These are phyloP conservation scores for Heliopora coerulea DNA, from an alignment of 92 coral and sea anemone genomes.

Conservation along the genomic window DNA sequence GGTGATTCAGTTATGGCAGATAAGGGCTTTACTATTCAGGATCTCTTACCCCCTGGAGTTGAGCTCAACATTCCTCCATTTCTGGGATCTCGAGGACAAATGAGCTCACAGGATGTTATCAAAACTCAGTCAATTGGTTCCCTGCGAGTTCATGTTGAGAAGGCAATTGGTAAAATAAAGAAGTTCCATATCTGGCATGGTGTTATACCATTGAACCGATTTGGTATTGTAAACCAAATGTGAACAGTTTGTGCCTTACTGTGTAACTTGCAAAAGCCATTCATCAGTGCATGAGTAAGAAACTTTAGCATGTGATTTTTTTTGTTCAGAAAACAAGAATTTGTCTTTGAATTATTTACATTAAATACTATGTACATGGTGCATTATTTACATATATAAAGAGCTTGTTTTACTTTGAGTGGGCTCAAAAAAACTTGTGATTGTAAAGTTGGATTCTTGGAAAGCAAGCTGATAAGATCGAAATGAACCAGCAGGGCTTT, in stretches of 20 bases:
- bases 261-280: slow-evolving; percentile 21
- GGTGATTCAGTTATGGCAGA: slow-evolving; percentile 70
- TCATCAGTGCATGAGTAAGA: background rate
- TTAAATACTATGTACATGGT: no score
- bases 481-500: background rate
- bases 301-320: no score
- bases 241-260: slow-evolving; percentile 31
- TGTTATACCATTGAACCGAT: slow-evolving; percentile 7
- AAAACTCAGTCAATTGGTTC: slow-evolving; percentile 59
- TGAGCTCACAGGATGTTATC: slow-evolving; percentile 61
- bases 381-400: no score
- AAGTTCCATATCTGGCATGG: slow-evolving; percentile 24
- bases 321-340: no score
- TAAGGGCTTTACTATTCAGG: slow-evolving; percentile 60
- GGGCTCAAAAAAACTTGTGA: no score
- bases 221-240: slow-evolving; percentile 37
- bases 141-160: slow-evolving; percentile 18
- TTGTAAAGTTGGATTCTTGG: no score
- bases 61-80: no score
- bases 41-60: no score
- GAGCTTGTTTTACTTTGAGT: no score
- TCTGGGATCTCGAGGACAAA: slow-evolving; percentile 50
- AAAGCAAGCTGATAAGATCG: no score
- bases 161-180: slow-evolving; percentile 27
- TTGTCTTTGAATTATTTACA: no score